These are phyloP conservation scores for Melanotaenia parkinsoni DNA, from an alignment of 2,797 vertebrate genomes.

Conservation along the genomic window DNA sequence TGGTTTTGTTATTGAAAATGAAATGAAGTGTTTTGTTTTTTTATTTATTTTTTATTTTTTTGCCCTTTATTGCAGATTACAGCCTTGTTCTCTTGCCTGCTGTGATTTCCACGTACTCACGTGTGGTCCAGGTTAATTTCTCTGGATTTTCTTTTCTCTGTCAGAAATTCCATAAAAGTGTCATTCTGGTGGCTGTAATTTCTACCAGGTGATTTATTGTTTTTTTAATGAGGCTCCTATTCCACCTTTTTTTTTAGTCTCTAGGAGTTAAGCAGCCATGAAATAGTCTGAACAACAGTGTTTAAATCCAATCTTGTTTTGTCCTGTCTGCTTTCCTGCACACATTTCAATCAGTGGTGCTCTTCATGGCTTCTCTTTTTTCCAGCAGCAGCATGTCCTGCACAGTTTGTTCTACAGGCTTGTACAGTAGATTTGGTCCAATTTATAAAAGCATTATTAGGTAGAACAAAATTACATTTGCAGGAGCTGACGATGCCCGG, in stretches of 20 bases:
- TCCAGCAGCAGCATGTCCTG: constrained; percentile 53
- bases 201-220: constrained; percentile 91
- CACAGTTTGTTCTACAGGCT: constrained; percentile 46
- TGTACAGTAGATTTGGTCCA: constrained; percentile 51
- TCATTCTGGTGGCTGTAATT: constrained; percentile 89
- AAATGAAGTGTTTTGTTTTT: constrained; percentile 84
- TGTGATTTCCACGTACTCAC: constrained; percentile 81
- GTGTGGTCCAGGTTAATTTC: constrained; percentile 90
- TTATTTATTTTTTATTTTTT: constrained; percentile 12
- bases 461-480: constrained; percentile 28
- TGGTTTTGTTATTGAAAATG: constrained; percentile 85
- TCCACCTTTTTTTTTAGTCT: constrained; percentile 76
- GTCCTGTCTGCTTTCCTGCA: constrained; percentile 77
- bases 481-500: constrained; percentile 4
- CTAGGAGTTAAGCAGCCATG: constrained; percentile 92
- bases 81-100: constrained; percentile 63
- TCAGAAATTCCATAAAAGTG: constrained; percentile 88
- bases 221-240: constrained; percentile 83
- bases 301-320: constrained; percentile 94
- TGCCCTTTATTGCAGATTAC: constrained; percentile 68
- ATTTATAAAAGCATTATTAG: constrained; percentile 44
- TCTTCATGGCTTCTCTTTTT: constrained; percentile 81
- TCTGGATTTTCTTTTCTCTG: constrained; percentile 84
- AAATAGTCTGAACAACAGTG: constrained; percentile 97
- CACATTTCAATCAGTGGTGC: constrained; percentile 62